Evolutionary conservation across 2,113 vertebrate genomes (phyloP).

Genomic region (Erinaceus europaeus): DNA sequence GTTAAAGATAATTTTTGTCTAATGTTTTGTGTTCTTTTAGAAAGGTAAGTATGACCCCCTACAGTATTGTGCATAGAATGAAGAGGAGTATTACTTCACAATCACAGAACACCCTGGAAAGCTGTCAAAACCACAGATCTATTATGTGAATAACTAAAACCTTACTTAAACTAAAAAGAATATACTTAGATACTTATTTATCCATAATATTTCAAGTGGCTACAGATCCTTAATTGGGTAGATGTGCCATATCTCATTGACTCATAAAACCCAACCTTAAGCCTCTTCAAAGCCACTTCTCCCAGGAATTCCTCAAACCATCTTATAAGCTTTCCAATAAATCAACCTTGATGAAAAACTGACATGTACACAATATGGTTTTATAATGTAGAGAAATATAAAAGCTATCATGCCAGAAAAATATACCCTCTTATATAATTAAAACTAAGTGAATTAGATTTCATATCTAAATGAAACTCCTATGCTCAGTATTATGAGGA

Average conservation of each 20-base stretch:
- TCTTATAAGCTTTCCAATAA: background rate
- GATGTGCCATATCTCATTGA: background rate
- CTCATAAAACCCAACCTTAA: background rate
- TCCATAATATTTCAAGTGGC: background rate
- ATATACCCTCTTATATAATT: background rate
- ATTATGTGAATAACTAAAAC: background rate
- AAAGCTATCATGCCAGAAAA: background rate
- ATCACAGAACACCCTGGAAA: background rate
- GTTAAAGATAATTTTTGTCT: conserved; percentile 32
- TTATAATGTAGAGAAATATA: background rate
- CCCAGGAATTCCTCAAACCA: conserved; percentile 11
- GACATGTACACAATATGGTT: background rate
- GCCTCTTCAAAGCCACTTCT: background rate
- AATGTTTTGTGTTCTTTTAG: conserved; percentile 36
- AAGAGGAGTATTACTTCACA: conserved; percentile 6
- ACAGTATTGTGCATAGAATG: background rate
- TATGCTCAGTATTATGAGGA: background rate
- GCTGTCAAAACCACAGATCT: background rate
- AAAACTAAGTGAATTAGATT: conserved; percentile 30
- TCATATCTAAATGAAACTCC: conserved; percentile 7
- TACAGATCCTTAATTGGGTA: background rate
- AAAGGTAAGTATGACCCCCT: background rate
- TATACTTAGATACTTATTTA: background rate
- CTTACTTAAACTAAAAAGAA: conserved; percentile 16
- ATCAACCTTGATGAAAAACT: conserved; percentile 4